Percentiles rank a stretch among this genome's conserved stretches.
Evolutionary conservation across 2,113 vertebrate species (phyloP).

Genomic region (Cygnus atratus): DNA sequence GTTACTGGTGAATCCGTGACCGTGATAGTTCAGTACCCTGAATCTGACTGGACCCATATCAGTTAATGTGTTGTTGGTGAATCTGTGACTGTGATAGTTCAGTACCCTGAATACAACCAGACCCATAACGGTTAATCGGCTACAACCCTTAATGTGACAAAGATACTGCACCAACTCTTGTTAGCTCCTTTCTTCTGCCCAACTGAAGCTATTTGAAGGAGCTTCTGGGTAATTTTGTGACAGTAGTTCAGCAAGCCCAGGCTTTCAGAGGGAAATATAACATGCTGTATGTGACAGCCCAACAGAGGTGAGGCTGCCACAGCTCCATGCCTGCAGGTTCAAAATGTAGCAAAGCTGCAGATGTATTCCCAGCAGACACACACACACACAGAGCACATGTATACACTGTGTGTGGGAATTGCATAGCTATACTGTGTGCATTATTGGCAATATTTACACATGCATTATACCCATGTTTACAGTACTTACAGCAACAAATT

Average conservation of each 20-base stretch:
- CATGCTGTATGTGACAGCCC: not conserved
- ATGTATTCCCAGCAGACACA: not conserved
- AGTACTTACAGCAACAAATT: not conserved
- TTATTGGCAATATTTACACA: not conserved
- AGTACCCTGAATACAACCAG: too few relatives aligned
- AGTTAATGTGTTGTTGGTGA: too few relatives aligned
- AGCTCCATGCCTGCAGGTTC: not conserved
- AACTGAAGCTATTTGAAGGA: not conserved
- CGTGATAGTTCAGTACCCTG: too few relatives aligned
- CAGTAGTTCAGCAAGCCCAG: not conserved
- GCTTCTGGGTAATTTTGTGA: not conserved
- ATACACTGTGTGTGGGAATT: accelerated
- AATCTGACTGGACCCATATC: too few relatives aligned
- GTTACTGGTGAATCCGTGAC: too few relatives aligned
- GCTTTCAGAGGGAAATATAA: not conserved
- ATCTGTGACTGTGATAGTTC: too few relatives aligned
- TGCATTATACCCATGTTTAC: not conserved
- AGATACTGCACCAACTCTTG: not conserved
- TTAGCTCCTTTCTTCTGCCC: not conserved
- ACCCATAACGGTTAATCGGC: too few relatives aligned
- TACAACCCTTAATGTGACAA: too few relatives aligned
- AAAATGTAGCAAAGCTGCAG: not conserved
- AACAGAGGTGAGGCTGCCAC: not conserved
- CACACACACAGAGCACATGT: not conserved
- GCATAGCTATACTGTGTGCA: not conserved